Conservation (phyloP, 2,888 invertebrate genomes). For the Callinectes sapidus region DNA sequence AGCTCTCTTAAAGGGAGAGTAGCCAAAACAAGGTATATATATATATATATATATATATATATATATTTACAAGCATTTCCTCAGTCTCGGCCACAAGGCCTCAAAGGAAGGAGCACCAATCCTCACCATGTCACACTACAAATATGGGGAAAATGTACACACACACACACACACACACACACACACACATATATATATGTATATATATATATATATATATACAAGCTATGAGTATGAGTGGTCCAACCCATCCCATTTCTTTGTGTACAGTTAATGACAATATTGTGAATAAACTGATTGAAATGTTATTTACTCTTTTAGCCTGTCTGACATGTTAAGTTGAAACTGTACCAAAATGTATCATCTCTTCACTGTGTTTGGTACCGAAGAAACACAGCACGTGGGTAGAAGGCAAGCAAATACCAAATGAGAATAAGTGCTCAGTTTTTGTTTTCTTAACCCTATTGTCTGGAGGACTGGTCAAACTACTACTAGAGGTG, state of each 20-base stretch:
- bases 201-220: constrained; percentile 49
- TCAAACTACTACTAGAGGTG: too few relatives aligned
- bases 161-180: too few relatives aligned
- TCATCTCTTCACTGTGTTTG: background rate
- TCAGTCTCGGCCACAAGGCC: too few relatives aligned
- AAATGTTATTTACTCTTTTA: background rate
- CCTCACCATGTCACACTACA: too few relatives aligned
- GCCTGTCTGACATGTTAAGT: background rate
- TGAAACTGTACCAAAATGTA: background rate
- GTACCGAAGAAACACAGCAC: background rate
- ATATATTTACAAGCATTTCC: background rate
- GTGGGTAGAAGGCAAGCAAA: background rate
- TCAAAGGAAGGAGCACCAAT: too few relatives aligned
- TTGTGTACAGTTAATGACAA: background rate
- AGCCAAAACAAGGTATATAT: background rate
- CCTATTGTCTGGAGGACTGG: too few relatives aligned
- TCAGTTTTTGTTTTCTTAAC: background rate
- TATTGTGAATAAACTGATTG: constrained; percentile 10
- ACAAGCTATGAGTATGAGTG: constrained; percentile 15
- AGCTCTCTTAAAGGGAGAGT: background rate
- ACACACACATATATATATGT: too few relatives aligned
- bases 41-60: background rate
- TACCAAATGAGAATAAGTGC: background rate
- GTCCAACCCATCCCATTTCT: background rate
- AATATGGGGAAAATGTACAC: too few relatives aligned